Conservation (phyloP, 2,888 invertebrate species). For the Tachina fera region DNA sequence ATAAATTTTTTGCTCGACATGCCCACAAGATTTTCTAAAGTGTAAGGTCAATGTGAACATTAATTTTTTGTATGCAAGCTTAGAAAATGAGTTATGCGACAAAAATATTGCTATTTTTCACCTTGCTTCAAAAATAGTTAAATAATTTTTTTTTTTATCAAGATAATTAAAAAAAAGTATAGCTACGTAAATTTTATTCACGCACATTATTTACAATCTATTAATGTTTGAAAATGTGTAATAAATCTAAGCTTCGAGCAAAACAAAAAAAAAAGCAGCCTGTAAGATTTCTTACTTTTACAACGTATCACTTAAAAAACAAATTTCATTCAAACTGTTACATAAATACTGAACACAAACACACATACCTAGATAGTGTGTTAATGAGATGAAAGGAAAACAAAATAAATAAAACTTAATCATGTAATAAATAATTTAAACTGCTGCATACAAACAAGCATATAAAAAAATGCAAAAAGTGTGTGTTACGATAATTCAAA, state of each 20-base stretch:
- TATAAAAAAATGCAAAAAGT: conserved; percentile 8
- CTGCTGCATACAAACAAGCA: conserved; percentile 3
- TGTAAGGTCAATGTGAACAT: too few relatives aligned
- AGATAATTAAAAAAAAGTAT: not conserved
- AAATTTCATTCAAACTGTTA: conserved; percentile 13
- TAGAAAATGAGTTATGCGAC: too few relatives aligned
- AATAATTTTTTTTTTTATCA: too few relatives aligned
- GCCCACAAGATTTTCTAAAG: too few relatives aligned
- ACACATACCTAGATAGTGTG: conserved; percentile 9
- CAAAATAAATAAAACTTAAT: conserved; percentile 50
- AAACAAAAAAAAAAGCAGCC: not conserved
- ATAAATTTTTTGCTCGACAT: too few relatives aligned
- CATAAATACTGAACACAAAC: not conserved
- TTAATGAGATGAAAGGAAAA: conserved; percentile 37
- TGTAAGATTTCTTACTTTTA: not conserved
- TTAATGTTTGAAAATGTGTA: conserved; percentile 3
- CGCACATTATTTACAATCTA: not conserved
- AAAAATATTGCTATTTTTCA: not conserved
- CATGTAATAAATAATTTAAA: conserved; percentile 65
- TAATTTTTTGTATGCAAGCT: too few relatives aligned
- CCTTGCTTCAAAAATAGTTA: not conserved
- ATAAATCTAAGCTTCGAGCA: conserved; percentile 15
- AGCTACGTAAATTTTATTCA: not conserved
- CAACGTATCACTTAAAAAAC: not conserved
- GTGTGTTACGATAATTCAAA: not conserved